Base-by-base conservation (phyloP, 2,888 invertebrate genomes). In the Drosophila barbarae region DNA sequence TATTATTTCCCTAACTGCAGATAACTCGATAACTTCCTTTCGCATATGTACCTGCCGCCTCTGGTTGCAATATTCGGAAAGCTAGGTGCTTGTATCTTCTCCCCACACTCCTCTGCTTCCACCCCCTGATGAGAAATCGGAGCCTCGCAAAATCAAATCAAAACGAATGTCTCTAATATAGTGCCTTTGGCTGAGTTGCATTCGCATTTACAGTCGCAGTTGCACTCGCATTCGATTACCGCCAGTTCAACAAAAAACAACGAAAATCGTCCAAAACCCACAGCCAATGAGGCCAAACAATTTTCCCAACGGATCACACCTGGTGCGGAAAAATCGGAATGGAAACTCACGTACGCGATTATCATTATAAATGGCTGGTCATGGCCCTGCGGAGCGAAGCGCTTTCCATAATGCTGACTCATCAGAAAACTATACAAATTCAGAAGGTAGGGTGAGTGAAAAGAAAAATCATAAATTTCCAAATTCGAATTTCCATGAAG, bases 161-260 rank as follows among this genome's bases (percentile, higher is more conserved):
- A 75, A 76, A 76, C 67, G 73, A 75, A 77, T 72, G 65, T 60
- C 57, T 42, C 65, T 77, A 75, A 75, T 72, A 63, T 75, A 54
- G 57, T 63, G 63, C 59, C 65, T 65, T 64, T 77, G 75, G 32
- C 53, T 56, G 10, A 39, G 12, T 13, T 15, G 30, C 52, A 38
- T 23, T 39, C 9, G n/a, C 53, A 46, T 35, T 34, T 8, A 10
- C 26, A 35, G 15, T 49, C 35, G 26, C 34, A 36, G 10, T 36
- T 21, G 36, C 23, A 46, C n/a, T 54, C 53, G 53, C 53, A 46
- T 46, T 53, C 34, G 53, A 53, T 53, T 53, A 46, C 34, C 15
- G 49, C 10, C 49, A 35, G 32, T 26, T 52, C 52, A 6, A 21
- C 12, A 32, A 36, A n/a, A 9, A 1, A 1, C 0, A 32, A 23